Evolutionary conservation across 1,140 invertebrate genomes (phyloP), one percentile per base, ranked within the genome.

Genomic region (Bombus vancouverensis): DNA sequence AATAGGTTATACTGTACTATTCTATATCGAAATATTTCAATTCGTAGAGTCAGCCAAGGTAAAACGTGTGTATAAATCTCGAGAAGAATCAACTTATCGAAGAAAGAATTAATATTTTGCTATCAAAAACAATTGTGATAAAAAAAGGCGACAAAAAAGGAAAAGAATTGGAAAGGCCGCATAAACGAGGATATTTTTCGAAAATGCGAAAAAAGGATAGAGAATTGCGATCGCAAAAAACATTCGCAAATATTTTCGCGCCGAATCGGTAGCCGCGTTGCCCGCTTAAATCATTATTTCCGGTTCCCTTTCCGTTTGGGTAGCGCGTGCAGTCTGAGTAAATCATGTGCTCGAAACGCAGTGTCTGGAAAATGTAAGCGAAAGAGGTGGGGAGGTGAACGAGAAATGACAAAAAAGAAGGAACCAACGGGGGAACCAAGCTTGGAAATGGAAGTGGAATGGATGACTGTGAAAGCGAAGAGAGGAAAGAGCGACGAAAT

Each of bases 211-310:
- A 5, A 71, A 25, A 42, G 5, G 10, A 8, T 12, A 66, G n/a
- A 32, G 5, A 78, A 9, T 12, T 1, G 47, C 47, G 5, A 53
- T 22, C 18, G 28, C 32, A 37, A 78, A 78, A 39, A 65, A 66
- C 59, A 78, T 44, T 39, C 18, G 76, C 39, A 37, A 78, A 62
- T 44, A 78, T 78, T 78, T 66, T 44, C 37, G 12, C 57, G 57
- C 37, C 39, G 70, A 32, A 72, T 81, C 68, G 66, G 15, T 44
- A 32, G 34, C 25, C 53, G 81, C 32, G 47, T 39, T 39, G 42
- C n/a, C n/a, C 42, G 59, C 22, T 72, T 59, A 59, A 72, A 66
- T 71, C 42, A 77, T 42, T 66, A 78, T 75, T 83, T 78, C 81
- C 73, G 74, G 34, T 74, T 34, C 25, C n/a, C 39, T 9, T 13